Evolutionary conservation across 1,140 invertebrate genomes (phyloP).

Genomic region (Procambarus virginalis): DNA sequence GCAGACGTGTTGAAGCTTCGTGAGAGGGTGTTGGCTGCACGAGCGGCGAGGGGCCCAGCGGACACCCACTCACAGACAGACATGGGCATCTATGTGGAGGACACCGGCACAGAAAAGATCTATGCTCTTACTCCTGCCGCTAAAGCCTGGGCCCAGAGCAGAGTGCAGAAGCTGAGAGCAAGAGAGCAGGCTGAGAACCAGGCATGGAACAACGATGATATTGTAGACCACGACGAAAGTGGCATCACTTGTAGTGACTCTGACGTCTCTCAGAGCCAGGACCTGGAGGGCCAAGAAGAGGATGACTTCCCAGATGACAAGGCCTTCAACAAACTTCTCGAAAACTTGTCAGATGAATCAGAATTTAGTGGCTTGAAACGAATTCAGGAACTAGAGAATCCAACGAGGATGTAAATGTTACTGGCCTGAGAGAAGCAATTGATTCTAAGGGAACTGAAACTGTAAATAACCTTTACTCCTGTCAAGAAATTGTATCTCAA

Average conservation of each 20-base stretch:
- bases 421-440: not conserved
- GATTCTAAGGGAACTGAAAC: not conserved
- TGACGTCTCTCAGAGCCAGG: not conserved
- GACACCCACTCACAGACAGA: not conserved
- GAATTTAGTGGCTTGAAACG: no score
- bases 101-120: conserved; percentile 42
- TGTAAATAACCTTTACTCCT: no score
- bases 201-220: not conserved
- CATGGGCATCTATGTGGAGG: conserved; percentile 41
- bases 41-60: not conserved
- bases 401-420: no score
- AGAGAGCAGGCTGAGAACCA: not conserved
- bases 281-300: not conserved
- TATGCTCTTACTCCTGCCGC: conserved; percentile 57
- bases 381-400: not conserved
- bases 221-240: not conserved
- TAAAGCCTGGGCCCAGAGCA: conserved; percentile 46
- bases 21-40: conserved; percentile 37
- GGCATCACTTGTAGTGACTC: not conserved
- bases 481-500: no score
- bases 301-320: conserved; percentile 20
- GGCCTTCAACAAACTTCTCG: conserved; percentile 45
- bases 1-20: conserved; percentile 45
- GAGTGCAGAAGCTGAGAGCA: conserved; percentile 11
- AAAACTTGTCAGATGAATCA: conserved; percentile 31